phyloP scores from a whole-genome alignment of 2,113 vertebrate species.

The Eublepharis macularius region DNA sequence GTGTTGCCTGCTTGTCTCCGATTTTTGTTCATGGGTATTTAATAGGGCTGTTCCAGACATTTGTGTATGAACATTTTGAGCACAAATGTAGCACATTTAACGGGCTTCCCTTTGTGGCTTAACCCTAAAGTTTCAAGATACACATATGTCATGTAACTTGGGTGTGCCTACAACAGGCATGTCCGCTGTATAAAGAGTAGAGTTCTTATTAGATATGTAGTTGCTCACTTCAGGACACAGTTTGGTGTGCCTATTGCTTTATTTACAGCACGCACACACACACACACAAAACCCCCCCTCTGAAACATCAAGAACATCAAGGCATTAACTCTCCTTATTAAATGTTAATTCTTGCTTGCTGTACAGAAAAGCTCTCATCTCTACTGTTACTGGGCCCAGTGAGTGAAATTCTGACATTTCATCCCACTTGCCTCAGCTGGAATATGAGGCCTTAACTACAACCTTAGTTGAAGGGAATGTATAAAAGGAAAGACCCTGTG shows the following conservation, averaged over 20 bases:
- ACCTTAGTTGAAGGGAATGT: conserved; percentile 39
- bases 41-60: too few species aligned
- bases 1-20: too few species aligned
- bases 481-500: conserved; percentile 38
- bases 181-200: not conserved
- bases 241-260: not conserved
- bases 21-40: too few species aligned
- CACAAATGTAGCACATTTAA: too few species aligned
- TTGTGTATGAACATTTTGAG: too few species aligned
- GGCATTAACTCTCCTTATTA: not conserved
- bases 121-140: not conserved
- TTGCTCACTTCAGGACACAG: not conserved
- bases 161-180: not conserved
- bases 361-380: conserved; percentile 21
- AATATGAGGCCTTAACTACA: conserved; percentile 44
- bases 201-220: not conserved
- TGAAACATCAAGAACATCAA: not conserved
- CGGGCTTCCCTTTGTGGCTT: not conserved
- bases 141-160: not conserved
- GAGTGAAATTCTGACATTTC: conserved; percentile 50
- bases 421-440: conserved; percentile 34
- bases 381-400: conserved; percentile 14
- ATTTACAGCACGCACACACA: too few species aligned
- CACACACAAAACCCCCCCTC: not conserved
- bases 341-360: not conserved